Base-by-base conservation (phyloP, 1,140 invertebrate species). In the Procambarus clarkii region DNA sequence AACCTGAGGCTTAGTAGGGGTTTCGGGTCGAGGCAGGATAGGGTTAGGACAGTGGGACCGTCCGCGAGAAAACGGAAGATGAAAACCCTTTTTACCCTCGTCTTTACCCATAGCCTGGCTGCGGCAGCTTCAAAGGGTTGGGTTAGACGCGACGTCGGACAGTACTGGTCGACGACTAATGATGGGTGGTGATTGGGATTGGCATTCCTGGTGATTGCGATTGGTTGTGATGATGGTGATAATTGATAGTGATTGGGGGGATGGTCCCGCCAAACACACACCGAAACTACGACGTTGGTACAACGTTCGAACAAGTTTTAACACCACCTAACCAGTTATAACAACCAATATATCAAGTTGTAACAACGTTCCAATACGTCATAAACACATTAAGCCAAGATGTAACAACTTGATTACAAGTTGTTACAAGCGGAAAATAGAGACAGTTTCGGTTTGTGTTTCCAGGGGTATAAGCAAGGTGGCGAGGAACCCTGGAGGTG, bases 41-140 rank as follows among this genome's bases (percentile, higher is more conserved):
- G 69, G 69, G 69, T 24, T 34, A 74, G 69, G 5, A n/a, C 60
- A 74, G 69, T 24, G 69, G 69, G 69, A 74, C 4, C 4, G 24
- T 3, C 4, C 24, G 4, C 4, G n/a, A 34, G 69, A 74, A 64
- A 18, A 64, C 13, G 60, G 60, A 1, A 18, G 60, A 64, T 64
- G 11, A 64, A 64, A 64, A 64, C 24, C 69, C 24, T 74, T 34
- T 74, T 24, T 71, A 7, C 34, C n/a, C 2, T 5, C 5, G 21
- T 21, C 5, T 24, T 24, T 24, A 74, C n/a, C 69, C 69, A 74
- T 34, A 74, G 69, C 8, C 8, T 24, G 69, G 24, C 69, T 5
- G 21, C 69, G 69, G 69, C 7, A 74, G 69, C n/a, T 34, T 74
- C 69, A 74, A 74, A 74, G 69, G 69, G 69, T 74, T 74, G 60